Evolutionary conservation across 2,797 vertebrate species (phyloP).

Genomic region (Triplophysa yarkandensis): DNA sequence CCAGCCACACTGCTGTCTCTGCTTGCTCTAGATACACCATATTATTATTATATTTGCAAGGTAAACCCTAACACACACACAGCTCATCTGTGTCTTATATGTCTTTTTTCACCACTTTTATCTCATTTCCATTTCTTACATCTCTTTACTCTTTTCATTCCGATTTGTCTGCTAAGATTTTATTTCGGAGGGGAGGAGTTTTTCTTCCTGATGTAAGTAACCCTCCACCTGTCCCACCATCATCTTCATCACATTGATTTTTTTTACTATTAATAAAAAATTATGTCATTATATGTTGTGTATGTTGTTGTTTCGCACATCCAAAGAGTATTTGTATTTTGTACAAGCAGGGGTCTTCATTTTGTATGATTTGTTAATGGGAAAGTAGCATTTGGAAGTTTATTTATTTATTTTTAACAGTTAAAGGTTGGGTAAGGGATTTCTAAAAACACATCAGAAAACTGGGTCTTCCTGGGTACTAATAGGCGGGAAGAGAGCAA

Average conservation of each 20-base stretch:
- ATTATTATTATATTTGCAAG: conserved; percentile 94
- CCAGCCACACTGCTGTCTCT: conserved; percentile 80
- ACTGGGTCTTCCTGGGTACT: too few species aligned
- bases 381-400: too few species aligned
- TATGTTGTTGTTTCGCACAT: neutral
- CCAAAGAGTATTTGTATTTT: too few species aligned
- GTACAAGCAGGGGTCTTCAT: too few species aligned
- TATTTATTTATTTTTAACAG: too few species aligned
- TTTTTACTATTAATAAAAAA: neutral
- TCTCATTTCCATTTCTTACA: neutral
- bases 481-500: too few species aligned
- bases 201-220: conserved; percentile 85
- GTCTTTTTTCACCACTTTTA: neutral
- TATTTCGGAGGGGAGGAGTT: conserved; percentile 83
- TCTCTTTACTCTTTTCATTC: conserved; percentile 4
- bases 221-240: neutral
- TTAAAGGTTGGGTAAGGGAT: too few species aligned
- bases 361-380: too few species aligned
- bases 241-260: neutral
- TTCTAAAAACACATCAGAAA: too few species aligned
- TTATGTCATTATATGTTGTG: neutral
- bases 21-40: conserved; percentile 87
- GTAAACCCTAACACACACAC: conserved; percentile 67
- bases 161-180: conserved; percentile 72
- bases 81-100: conserved; percentile 1